These are phyloP conservation scores for Anastrepha ludens DNA, from an alignment of 1,140 invertebrate genomes.

Conservation along the genomic window DNA sequence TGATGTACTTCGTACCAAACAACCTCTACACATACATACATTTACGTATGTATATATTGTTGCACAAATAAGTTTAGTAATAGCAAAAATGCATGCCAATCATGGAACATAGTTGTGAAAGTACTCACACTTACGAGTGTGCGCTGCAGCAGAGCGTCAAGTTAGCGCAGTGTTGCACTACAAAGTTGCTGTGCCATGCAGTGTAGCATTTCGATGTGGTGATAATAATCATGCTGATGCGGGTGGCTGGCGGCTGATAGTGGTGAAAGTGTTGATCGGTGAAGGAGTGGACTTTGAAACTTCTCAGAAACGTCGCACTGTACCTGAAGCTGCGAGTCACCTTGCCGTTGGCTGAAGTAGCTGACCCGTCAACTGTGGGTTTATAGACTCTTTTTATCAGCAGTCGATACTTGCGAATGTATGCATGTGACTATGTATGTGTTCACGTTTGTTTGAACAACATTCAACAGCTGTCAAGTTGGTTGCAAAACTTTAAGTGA, in stretches of 20 bases:
- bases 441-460: too few relatives aligned
- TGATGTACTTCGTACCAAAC: not conserved
- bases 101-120: not conserved
- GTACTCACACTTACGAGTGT: not conserved
- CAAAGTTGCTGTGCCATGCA: not conserved
- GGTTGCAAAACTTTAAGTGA: not conserved
- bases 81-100: not conserved
- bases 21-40: not conserved
- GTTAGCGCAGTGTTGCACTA: not conserved
- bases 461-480: not conserved
- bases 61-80: not conserved
- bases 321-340: too few relatives aligned
- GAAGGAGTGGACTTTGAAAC: slow-evolving; percentile 16
- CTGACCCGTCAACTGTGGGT: not conserved
- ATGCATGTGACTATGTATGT: not conserved
- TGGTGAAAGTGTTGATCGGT: not conserved
- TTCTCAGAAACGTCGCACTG: not conserved
- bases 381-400: too few relatives aligned
- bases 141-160: not conserved
- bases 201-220: not conserved
- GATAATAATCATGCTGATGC: not conserved
- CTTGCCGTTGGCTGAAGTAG: not conserved
- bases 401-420: not conserved
- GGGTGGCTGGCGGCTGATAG: not conserved
- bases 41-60: not conserved